Evolutionary conservation across 1,140 invertebrate genomes (phyloP), one percentile per base, ranked within the genome.

Genomic region (Lepeophtheirus salmonis): DNA sequence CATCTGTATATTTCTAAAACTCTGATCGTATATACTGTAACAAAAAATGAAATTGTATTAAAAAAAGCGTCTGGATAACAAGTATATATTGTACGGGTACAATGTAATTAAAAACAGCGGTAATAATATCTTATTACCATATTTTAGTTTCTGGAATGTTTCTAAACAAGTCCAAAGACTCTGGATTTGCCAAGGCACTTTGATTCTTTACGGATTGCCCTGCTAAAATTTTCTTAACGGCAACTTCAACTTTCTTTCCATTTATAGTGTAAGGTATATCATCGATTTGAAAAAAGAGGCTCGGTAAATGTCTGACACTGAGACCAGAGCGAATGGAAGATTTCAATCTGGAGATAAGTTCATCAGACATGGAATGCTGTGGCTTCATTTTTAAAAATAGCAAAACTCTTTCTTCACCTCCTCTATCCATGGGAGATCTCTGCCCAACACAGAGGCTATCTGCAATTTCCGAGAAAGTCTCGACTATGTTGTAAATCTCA

Each of bases 401-500:
- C 4, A 79, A 62, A 3, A 79, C 76, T 50, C 75, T 65, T 67
- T 79, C 77, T 55, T 79, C 77, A 16, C 71, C 61, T 50, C 57
- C 25, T n/a, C n/a, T n/a, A n/a, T n/a, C n/a, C n/a, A n/a, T n/a
- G 52, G 56, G 54, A 41, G 63, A 68, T 20, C 66, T 66, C 65
- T 77, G 74, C 3, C 73, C 74, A 6, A 78, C 76, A 66, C 78
- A 78, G 21, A 79, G 65, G 62, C 75, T 77, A 66, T 79, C 77
- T 23, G 69, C 67, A 3, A 79, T 70, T 1, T 41, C n/a, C 3
- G n/a, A 2, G 17, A 41, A 25, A 48, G 2, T 50, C 64, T 65
- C 66, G 76, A 76, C 73, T 62, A 79, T 71, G 66, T 74, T 72
- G 64, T 80, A 80, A 60, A 80, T 78, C 70, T 80, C 78, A 16